Base-by-base conservation (phyloP, 2,888 invertebrate genomes). In the Pheosia tremula region DNA sequence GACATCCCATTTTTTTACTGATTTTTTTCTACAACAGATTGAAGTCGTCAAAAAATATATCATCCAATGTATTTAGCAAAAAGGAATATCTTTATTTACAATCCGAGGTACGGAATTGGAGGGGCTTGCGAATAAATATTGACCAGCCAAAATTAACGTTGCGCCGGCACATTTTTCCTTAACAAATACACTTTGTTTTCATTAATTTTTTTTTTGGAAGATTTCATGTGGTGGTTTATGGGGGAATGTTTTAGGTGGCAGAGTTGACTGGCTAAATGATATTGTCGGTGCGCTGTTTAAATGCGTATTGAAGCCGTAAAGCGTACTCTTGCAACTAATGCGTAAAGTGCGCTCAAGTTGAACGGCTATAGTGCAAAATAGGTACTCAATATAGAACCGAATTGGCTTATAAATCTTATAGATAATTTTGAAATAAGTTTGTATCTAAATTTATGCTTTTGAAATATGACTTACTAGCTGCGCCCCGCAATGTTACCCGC, bases 41-140 rank as follows among this genome's bases (percentile, higher is more conserved):
- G 5, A 58, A 38, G n/a, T 58, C 47, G 37, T 38, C 38, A 49
- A 50, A 13, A 52, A 58, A 58, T 3, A 13, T 9, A 49, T n/a
- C 5, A 49, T 59, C 11, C 39, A 5, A n/a, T 8, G 10, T 38
- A 39, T 6, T 38, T 47, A 10, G 47, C 39, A 37, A 56, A 41
- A 7, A 58, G 5, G 9, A 53, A 57, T 56, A 24, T 61, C 45
- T 7, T 59, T 57, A 55, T 68, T 65, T 60, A 60, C 60, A 11
- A 11, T 57, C 57, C 11, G 37, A 53, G 49, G 11, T 57, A 60
- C 37, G 43, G 60, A 62, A 66, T 66, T 61, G 41, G 56, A 62
- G 56, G 55, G 56, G 52, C 59, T 59, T 45, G 10, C 59, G 58
- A n/a, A 37, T 69, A 69, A 71, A 73, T 69, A 69, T 64, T 71